phyloP scores from a whole-genome alignment of 2,888 invertebrate species.

The Dione vanillae region DNA sequence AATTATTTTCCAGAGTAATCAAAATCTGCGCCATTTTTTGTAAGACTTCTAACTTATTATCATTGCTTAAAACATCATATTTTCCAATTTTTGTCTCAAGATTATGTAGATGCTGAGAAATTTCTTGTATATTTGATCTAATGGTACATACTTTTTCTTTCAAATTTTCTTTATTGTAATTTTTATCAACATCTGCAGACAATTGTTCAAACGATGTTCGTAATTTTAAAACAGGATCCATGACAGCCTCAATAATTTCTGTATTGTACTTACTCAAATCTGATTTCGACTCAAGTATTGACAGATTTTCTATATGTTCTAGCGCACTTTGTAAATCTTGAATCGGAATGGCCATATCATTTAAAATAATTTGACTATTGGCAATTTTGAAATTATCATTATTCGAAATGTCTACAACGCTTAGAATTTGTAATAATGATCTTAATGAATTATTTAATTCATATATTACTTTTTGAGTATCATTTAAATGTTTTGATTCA shows the following conservation, averaged over 20 bases:
- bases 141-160: conserved; percentile 63
- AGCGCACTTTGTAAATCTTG: conserved; percentile 78
- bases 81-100: conserved; percentile 66
- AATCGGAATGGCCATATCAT: conserved; percentile 76
- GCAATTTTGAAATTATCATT: conserved; percentile 57
- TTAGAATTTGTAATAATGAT: conserved; percentile 67
- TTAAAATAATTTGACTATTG: conserved; percentile 68
- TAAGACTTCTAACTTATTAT: conserved; percentile 72
- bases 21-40: conserved; percentile 79
- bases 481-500: conserved; percentile 68
- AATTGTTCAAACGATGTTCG: conserved; percentile 83
- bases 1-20: conserved; percentile 72
- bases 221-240: conserved; percentile 86
- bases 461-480: conserved; percentile 75
- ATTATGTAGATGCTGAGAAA: conserved; percentile 63
- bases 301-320: conserved; percentile 78
- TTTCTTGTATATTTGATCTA: conserved; percentile 66
- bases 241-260: conserved; percentile 86
- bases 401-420: conserved; percentile 60
- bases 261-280: conserved; percentile 78
- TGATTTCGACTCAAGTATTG: conserved; percentile 79
- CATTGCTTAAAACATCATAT: conserved; percentile 73
- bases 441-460: conserved; percentile 69
- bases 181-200: conserved; percentile 59
- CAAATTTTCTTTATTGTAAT: conserved; percentile 60